Percentiles rank a stretch among this genome's conserved stretches.
Conservation (phyloP, 1,140 invertebrate species). For the Phenacoccus solenopsis region DNA sequence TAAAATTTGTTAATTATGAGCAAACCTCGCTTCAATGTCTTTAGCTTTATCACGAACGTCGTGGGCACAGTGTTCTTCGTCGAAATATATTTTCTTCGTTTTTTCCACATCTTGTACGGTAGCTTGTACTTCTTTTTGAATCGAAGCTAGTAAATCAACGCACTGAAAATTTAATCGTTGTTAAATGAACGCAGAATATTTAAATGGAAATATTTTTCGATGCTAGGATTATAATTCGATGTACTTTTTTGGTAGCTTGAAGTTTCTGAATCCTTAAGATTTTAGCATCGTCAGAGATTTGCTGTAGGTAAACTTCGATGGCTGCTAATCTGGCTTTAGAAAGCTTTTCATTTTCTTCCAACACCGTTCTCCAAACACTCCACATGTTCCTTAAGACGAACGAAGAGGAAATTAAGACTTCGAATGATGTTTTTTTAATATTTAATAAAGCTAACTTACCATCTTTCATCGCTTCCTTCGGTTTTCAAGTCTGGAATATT, state of each 20-base stretch:
- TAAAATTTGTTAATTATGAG: no score
- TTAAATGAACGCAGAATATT: background rate
- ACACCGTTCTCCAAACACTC: conserved; percentile 85
- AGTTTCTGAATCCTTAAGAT: conserved; percentile 67
- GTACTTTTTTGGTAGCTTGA: conserved; percentile 73
- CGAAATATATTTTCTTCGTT: conserved; percentile 86
- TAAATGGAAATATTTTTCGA: no score
- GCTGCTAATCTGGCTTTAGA: conserved; percentile 78
- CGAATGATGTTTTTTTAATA: background rate
- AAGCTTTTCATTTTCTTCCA: conserved; percentile 90
- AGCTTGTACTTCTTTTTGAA: conserved; percentile 80
- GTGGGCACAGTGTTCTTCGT: conserved; percentile 88
- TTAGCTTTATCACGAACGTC: conserved; percentile 88
- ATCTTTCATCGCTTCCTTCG: conserved; percentile 78
- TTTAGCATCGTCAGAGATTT: conserved; percentile 87
- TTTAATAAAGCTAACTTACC: conserved; percentile 42
- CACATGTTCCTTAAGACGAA: conserved; percentile 73
- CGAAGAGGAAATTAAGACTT: background rate
- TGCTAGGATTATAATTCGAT: conserved; percentile 16
- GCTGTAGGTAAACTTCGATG: conserved; percentile 84
- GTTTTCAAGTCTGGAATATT: conserved; percentile 77
- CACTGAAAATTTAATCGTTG: conserved; percentile 41
- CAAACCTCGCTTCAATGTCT: conserved; percentile 88
- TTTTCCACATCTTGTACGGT: conserved; percentile 85
- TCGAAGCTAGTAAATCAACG: conserved; percentile 66